Base-by-base conservation (phyloP, 1,140 invertebrate species). In the Magallana angulata region DNA sequence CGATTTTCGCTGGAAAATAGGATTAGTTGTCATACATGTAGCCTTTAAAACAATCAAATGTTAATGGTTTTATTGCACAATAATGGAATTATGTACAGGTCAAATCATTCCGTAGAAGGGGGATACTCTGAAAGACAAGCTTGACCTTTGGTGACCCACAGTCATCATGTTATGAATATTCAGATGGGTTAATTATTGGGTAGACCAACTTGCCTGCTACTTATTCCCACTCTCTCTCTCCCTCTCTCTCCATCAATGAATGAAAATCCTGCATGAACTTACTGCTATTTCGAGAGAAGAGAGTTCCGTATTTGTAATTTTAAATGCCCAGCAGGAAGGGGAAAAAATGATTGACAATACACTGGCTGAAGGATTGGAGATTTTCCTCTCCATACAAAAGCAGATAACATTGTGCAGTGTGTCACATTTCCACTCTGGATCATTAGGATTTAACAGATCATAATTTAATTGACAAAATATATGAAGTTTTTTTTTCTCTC, bases 31-130 rank as follows among this genome's bases (percentile, higher is more conserved):
- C 30, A 30, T 76, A 48, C 36, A 48, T 48, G 2, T 48, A 30
- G 68, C 68, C 68, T 76, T 76, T 76, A 76, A 76, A 76, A 76
- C 68, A 76, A 76, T 76, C 30, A 76, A 76, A 5, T 76, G 68
- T 76, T 18, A 76, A 30, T 76, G 68, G 36, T 18, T 76, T 76
- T 76, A 76, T 76, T 76, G 68, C 68, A 76, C 68, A 76, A 76
- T 76, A 12, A 76, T 48, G 68, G 24, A 76, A 76, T 76, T 76
- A 30, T 30, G 8, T 30, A 12, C 12, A 18, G 7, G 11, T 30
- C 18, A 24, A 30, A 11, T 8, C 18, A 76, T 18, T 24, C 36
- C 36, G 5, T 48, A 48, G 36, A 48, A 48, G 36, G 36, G 36
- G 36, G 36, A 48, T 48, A 48, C 36, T 12, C 24, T 36, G 68